Base-by-base conservation (phyloP, 2,888 invertebrate genomes). In the Phengaris alcon region DNA sequence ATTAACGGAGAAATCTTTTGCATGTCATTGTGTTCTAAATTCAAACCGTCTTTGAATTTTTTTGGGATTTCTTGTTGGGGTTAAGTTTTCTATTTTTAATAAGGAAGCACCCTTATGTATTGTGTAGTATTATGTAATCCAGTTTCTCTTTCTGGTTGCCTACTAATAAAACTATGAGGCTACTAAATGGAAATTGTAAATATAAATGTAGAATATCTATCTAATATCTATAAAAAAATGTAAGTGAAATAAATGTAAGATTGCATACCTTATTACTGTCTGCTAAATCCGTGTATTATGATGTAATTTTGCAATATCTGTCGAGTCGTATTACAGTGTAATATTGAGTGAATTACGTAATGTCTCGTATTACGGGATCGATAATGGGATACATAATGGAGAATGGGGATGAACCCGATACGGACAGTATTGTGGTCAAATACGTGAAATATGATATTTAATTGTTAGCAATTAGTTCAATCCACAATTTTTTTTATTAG, bases 381-480 rank as follows among this genome's bases (percentile, higher is more conserved):
- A 7, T 35, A 35, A 22, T 5, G 22, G 48, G 48, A 70, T 51
- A 70, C 8, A 22, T 59, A 22, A 15, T 22, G 22, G 22, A 15
- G 22, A 13, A 48, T 13, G 72, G 51, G 22, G 46, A 48, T 13
- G 72, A 72, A 72, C 35, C 22, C 7, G 52, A 72, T 72, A 72
- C 72, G 51, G 51, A 72, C 54, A 72, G 15, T 72, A 35, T 72
- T 72, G 54, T 72, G 72, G 72, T 72, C 72, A 72, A 70, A 72
- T 48, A 51, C 48, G 10, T 13, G 72, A 52, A 72, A 72, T 52
- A 72, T 35, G 72, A 72, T 72, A 51, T 52, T 35, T 35, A 22
- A 72, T 72, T 72, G 52, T 72, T 52, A 22, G 51, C 54, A 72
- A 72, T 72, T 72, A 72, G 9, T 69, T 35, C 64, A 35, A 44